Evolutionary conservation across 2,113 vertebrate species (phyloP).

Genomic region (Chrysochloris asiatica): DNA sequence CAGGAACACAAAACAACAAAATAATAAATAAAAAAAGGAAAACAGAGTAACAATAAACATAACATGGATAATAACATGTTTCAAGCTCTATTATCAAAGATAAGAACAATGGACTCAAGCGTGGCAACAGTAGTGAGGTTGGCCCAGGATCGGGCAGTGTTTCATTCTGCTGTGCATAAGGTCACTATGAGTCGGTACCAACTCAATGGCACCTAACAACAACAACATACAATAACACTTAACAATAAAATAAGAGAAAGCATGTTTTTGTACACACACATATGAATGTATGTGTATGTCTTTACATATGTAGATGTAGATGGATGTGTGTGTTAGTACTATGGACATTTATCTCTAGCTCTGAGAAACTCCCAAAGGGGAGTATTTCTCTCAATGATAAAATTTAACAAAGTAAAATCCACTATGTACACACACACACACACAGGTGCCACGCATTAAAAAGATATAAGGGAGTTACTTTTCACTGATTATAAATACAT

Average conservation of each 20-base stretch:
- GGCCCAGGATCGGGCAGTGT: no score
- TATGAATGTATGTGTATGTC: background rate
- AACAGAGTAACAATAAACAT: background rate
- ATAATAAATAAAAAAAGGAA: slow-evolving; percentile 1
- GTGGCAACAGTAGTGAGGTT: background rate
- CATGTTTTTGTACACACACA: background rate
- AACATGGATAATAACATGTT: background rate
- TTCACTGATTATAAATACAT: background rate
- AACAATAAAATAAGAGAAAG: background rate
- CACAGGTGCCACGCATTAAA: no score
- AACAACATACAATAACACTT: no score
- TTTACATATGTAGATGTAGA: background rate
- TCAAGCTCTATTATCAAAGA: background rate
- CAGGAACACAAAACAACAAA: background rate
- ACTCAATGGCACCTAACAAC: no score
- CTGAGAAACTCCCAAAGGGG: background rate
- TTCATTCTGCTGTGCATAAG: no score
- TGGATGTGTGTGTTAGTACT: background rate
- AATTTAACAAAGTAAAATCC: background rate
- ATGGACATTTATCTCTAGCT: background rate
- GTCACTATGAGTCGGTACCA: no score
- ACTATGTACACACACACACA: background rate
- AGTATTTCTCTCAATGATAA: background rate
- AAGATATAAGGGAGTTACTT: background rate
- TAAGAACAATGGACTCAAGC: no score